These are phyloP conservation scores for Dolichallabes microphthalmus DNA, from an alignment of 2,113 vertebrate genomes.

Conservation along the genomic window DNA sequence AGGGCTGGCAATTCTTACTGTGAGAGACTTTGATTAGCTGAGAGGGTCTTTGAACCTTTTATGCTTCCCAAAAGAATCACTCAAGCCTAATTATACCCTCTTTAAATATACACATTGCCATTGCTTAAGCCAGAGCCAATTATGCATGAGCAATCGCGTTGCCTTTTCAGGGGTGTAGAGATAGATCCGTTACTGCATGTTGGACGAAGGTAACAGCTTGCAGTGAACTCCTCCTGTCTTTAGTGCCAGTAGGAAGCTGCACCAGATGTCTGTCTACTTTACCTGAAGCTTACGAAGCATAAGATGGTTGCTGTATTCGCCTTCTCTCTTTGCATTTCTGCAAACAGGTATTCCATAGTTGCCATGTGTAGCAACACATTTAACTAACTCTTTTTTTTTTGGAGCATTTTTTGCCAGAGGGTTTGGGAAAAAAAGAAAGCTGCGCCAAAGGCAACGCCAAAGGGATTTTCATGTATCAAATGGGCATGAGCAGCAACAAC, in stretches of 20 bases:
- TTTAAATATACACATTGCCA: slow-evolving; percentile 59
- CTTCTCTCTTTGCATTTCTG: background rate
- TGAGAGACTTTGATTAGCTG: slow-evolving; percentile 44
- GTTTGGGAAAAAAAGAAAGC: background rate
- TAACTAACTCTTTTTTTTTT: background rate
- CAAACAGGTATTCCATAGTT: slow-evolving; percentile 9
- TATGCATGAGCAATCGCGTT: slow-evolving; percentile 54
- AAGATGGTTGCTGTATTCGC: background rate
- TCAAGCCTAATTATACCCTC: slow-evolving; percentile 59
- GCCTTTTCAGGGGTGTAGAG: slow-evolving; percentile 11
- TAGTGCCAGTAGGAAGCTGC: background rate
- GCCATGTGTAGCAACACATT: background rate
- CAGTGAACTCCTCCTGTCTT: slow-evolving; percentile 27
- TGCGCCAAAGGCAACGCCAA: slow-evolving; percentile 34
- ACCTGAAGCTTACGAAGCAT: background rate
- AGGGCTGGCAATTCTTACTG: slow-evolving; percentile 46
- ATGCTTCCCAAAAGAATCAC: slow-evolving; percentile 43
- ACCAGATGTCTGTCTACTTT: background rate
- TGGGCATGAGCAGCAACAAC: slow-evolving; percentile 29
- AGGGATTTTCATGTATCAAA: slow-evolving; percentile 38
- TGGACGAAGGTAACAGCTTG: slow-evolving; percentile 64
- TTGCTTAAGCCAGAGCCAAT: slow-evolving; percentile 62
- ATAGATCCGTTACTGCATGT: slow-evolving; percentile 5
- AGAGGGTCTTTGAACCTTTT: slow-evolving; percentile 46
- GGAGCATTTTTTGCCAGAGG: background rate